Evolutionary conservation across 2,113 vertebrate genomes (phyloP), one percentile per base, ranked within the genome.

Genomic region (Lethenteron camtschaticum): DNA sequence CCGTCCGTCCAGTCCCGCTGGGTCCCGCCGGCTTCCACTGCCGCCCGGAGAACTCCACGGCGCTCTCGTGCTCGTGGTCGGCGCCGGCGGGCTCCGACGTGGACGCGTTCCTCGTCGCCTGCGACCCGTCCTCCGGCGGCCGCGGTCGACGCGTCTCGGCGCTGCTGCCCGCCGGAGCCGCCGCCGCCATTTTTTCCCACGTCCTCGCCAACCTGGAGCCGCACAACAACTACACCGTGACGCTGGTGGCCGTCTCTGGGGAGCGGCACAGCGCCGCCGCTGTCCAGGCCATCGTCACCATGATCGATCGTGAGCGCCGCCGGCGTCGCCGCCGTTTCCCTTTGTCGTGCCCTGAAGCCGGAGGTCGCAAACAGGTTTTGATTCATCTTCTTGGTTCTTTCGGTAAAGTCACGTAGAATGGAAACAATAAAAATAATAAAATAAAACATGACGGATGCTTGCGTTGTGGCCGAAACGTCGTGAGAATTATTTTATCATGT

Each of bases 41-140:
- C 73, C 85, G 84, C 1, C 94, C 94, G 5, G 87, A 88, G 80
- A 95, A 83, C 70, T 95, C 91, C 1, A 89, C 87, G 2, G 87
- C 89, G 71, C 87, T 97, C 2, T 85, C 84, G 0, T 96, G 94
- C 72, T 89, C 86, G n/a, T 97, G 94, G 94, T 81, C 73, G 55
- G 81, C 85, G 20, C 91, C 91, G 0, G 41, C 41, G 41, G 82
- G 88, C 73, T 85, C 91, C 1, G 91, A 96, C 75, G 95, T 85
- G 1, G 89, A 96, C 75, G 86, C 83, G 3, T 97, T 89, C 69
- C 86, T 78, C 6, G 76, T 97, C 0, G 88, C 96, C 71, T 97
- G 92, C 76, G 83, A 82, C 66, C 87, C 80, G 90, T 86, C 71
- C 82, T 84, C 2, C 77, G 14, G 4, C 80, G 79, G 59, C 80